phyloP scores from a whole-genome alignment of 2,888 invertebrate species.

The Drosophila melanosoma region DNA sequence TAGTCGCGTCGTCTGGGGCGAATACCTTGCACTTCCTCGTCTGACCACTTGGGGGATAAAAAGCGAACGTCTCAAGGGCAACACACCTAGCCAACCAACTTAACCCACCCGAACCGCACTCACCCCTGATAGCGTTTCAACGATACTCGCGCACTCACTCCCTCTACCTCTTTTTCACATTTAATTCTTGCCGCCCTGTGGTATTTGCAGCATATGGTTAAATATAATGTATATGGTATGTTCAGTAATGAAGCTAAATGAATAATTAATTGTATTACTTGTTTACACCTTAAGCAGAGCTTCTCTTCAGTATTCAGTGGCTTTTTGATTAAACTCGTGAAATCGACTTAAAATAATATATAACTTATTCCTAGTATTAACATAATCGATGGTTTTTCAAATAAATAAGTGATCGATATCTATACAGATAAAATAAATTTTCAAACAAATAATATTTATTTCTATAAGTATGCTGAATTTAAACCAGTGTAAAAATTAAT shows the following conservation, averaged over 20 bases:
- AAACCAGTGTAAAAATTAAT: not conserved
- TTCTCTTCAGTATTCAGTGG: not conserved
- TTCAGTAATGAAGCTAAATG: not conserved
- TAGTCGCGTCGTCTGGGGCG: constrained; percentile 53
- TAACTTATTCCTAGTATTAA: not conserved
- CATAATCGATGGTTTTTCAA: not conserved
- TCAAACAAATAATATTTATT: not conserved
- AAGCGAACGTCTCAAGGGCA: constrained; percentile 48
- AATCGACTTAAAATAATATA: not conserved
- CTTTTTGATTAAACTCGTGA: not conserved
- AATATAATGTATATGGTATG: not conserved
- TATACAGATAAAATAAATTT: not conserved
- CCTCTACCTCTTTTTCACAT: not conserved
- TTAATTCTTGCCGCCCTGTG: not conserved
- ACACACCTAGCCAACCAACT: constrained; percentile 1
- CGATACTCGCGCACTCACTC: not conserved
- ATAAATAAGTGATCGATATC: not conserved
- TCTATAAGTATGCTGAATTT: not conserved
- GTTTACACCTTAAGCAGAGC: not conserved
- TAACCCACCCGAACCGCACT: not conserved
- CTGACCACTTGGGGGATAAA: constrained; percentile 38
- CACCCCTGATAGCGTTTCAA: not conserved
- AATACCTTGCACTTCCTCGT: constrained; percentile 56
- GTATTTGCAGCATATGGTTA: not conserved
- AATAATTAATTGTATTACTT: not conserved